Evolutionary conservation across 2,888 invertebrate species (phyloP), one percentile per base, ranked within the genome.

Genomic region (Oscheius sp.): DNA sequence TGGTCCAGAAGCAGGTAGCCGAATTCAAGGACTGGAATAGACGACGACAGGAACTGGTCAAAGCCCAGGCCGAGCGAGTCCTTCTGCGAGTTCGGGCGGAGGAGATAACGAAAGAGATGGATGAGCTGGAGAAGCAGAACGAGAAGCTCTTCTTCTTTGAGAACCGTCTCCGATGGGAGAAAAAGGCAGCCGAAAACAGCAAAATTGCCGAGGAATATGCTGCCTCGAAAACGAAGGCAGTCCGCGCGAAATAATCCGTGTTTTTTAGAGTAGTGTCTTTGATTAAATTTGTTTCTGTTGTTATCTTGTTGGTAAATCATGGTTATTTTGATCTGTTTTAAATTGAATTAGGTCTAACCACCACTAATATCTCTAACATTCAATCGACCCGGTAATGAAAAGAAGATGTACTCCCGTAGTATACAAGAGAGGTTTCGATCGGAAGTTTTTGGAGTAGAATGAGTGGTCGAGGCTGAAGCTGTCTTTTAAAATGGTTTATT

Each of bases 61-160:
- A 79, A 35, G 80, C 80, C 1, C 85, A 88, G 76, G 86, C 88
- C 1, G 80, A 88, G 57, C 78, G 79, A 58, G 78, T 86, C 2
- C 76, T 84, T n/a, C 60, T 88, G 1, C 78, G 76, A 70, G 53
- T 78, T 58, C 73, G 70, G 3, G 48, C 58, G 29, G 82, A 82
- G 32, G 80, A 82, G 48, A 77, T 82, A 29, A 68, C 65, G 2
- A 73, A 60, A 21, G 84, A 83, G 58, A 51, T 81, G 75, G 70
- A 74, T 33, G 70, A 75, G 51, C 71, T 83, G 73, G 79, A 79
- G 57, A 55, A 77, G 53, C 62, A 79, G 47, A 76, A 80, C 47
- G 80, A 84, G 66, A 81, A 80, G 58, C 76, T 83, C 58, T 78
- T 73, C 59, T 84, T 84, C 77, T 84, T 84, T 76, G 79, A 83